Evolutionary conservation across 2,797 vertebrate species (phyloP).

Genomic region (Mionectes olivaceus): DNA sequence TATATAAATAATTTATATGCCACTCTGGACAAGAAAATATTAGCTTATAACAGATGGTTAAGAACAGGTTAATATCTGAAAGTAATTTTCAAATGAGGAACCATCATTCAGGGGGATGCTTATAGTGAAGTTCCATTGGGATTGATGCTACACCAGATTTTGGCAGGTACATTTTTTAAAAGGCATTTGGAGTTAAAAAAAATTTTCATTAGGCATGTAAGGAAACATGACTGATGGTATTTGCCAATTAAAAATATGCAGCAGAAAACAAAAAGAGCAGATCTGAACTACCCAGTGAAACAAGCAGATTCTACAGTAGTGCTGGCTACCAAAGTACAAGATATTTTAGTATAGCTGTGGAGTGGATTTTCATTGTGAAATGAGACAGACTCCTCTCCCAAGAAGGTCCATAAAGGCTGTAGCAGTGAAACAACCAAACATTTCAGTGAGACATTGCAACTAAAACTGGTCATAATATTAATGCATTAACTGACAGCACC

Average conservation of each 20-base stretch:
- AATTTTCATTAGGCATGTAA: neutral
- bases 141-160: neutral
- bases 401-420: neutral
- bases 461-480: neutral
- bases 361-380: neutral
- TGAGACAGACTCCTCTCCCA: neutral
- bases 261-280: neutral
- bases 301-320: neutral
- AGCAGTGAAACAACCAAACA: neutral
- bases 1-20: neutral
- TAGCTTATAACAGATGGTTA: neutral
- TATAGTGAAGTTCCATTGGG: neutral
- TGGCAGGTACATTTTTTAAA: neutral
- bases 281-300: neutral
- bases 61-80: neutral
- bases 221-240: neutral
- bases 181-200: neutral
- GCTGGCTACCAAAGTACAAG: neutral
- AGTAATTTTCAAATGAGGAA: neutral
- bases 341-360: neutral
- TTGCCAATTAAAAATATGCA: neutral
- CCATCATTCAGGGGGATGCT: neutral
- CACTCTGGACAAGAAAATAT: neutral
- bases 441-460: neutral
- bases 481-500: neutral